Base-by-base conservation (phyloP, 2,888 invertebrate genomes). In the Aradus depressus region DNA sequence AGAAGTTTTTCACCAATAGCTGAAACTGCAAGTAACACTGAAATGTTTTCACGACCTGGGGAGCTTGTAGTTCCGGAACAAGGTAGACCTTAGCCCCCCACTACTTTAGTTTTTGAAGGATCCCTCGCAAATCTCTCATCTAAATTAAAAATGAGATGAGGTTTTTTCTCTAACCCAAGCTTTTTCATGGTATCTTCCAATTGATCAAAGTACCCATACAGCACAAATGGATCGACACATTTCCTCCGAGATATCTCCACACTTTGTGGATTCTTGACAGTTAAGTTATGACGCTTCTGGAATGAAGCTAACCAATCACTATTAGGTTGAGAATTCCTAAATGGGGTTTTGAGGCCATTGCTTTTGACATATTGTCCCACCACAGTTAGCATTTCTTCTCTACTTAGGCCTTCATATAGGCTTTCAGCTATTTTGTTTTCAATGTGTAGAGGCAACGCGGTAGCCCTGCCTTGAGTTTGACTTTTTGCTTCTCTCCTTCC, bases 221-320 rank as follows among this genome's bases (percentile, higher is more conserved):
- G 57, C 8, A 60, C 43, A 45, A 61, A 62, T 10, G 62, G 62
- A 52, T 62, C 58, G 3, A 49, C 34, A 1, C 44, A 51, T 60
- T 58, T n/a, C n/a, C n/a, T n/a, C n/a, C n/a, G n/a, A n/a, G n/a
- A n/a, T n/a, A n/a, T n/a, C 58, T 66, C 65, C 4, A 65, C 62
- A 22, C 59, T 55, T 61, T 66, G 63, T 4, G 65, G 65, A 51
- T 58, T 62, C 61, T 67, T 67, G 14, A 65, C 45, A 16, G 63
- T 62, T n/a, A 67, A 38, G 43, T 58, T 54, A 47, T 65, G n/a
- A n/a, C n/a, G n/a, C n/a, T n/a, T n/a, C n/a, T n/a, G n/a, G n/a
- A n/a, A n/a, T n/a, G n/a, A n/a, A n/a, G n/a, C n/a, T n/a, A n/a
- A n/a, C n/a, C n/a, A n/a, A n/a, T n/a, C n/a, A n/a, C n/a, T n/a